Base-by-base conservation (phyloP, 2,113 vertebrate genomes). In the Phyllostomus discolor region DNA sequence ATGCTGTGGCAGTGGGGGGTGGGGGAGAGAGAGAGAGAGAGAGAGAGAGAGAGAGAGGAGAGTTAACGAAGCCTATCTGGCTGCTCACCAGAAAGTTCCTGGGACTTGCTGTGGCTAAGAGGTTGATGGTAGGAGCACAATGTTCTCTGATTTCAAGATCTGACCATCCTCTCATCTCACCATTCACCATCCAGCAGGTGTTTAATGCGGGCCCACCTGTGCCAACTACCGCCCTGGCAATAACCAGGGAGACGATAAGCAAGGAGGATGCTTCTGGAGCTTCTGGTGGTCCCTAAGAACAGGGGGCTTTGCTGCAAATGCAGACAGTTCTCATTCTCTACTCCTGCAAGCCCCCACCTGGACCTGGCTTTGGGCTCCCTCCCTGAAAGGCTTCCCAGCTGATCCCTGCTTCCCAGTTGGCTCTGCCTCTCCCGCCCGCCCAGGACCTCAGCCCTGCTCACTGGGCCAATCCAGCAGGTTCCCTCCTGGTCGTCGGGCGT, bases 1-100 rank as follows among this genome's bases (percentile, higher is more conserved):
- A 99, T 99, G 98, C 99, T 99, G 99, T 0, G 50, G 76, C 31
- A 31, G 67, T 12, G 10, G 46, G 46, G 10, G 43, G 7, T 1
- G 78, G 20, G 20, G 59, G 80, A 59, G 17, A 10, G 52, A 67
- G 76, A 90, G 84, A 16, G 20, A 66, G 80, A 66, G 17, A 12
- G 50, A 76, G 76, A 52, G 57, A 24, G 57, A 59, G 57, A 59
- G 57, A 24, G 57, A 59, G 57, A 59, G 76, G 90, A 57, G 33
- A 10, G 46, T 98, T 82, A 96, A 91, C 20, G 38, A 54, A 62
- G 15, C 81, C 54, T 62, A 12, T 22, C 19, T 52, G 88, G 64
- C 59, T 41, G 66, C 75, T 14, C 50, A 91, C 92, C 48, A 75
- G 16, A 0, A 92, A 88, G 52, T 1, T 50, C 16, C 2, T 19